Base-by-base conservation (phyloP, 2,113 vertebrate genomes). In the Mormyrus lacerda region DNA sequence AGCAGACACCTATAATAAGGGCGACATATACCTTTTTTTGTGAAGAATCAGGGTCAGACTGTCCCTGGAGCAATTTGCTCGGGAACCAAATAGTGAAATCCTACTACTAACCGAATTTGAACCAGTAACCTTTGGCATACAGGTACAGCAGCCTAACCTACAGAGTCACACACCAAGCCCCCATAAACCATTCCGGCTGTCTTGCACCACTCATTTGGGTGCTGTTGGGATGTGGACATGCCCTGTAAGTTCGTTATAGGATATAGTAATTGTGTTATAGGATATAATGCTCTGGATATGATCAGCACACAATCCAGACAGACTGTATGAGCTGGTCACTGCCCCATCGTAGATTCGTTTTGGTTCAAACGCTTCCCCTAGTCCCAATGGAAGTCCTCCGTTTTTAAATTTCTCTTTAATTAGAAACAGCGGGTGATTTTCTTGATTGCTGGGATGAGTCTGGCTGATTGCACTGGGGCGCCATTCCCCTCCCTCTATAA, bases 381-480 rank as follows among this genome's bases (percentile, higher is more conserved):
- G 27, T 13, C 87, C 91, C 92, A 92, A n/a, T 90, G 87, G 9
- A 90, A 91, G 91, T 88, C 61, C 88, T 31, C 55, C 10, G 24
- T 92, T 45, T 88, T 27, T 92, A 91, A 79, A 92, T 94, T 92
- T 93, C 91, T 50, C 87, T 42, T 92, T 91, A 79, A 92, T 93
- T 92, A 93, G 84, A 91, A 93, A 92, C 92, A 94, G 92, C 91
- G 92, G 93, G 92, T 90, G 73, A 86, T 85, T 89, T 51, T 58
- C 44, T 91, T 90, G 61, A 89, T 91, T 89, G 58, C 48, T 31
- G 90, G 90, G 88, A 82, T 91, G 47, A 90, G 89, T 90, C 87
- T 91, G 91, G 88, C 53, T 91, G 89, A 79, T 55, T 85, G 91
- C 69, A 79, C 53, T 55, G 19, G 17, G 9, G 45, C 51, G 8